Evolutionary conservation across 2,888 invertebrate species (phyloP), one percentile per base, ranked within the genome.

Genomic region (Drosophila niveifrons): DNA sequence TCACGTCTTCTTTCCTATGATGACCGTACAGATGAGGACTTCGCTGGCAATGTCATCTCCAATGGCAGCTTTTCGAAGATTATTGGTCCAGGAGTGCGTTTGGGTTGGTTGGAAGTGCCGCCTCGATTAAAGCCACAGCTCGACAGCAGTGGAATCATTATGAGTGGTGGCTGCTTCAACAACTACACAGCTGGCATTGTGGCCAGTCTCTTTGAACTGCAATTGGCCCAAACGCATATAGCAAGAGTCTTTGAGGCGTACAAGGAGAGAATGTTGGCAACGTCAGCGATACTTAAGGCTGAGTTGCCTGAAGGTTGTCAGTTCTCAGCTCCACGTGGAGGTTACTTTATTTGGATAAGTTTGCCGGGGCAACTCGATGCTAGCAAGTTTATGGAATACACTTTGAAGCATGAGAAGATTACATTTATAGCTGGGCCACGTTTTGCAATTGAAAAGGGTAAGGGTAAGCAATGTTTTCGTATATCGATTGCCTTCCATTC

Each of bases 41-140:
- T 91, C 65, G 89, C 89, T 17, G 94, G 94, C 0, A 93, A 94
- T 88, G 93, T 95, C 3, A 92, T 95, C 39, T 95, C 95, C 0
- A 95, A 95, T 86, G 94, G 94, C 18, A 93, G 94, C 1, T 95
- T 95, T 89, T 94, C 95, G 0, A 95, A 95, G 91, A 93, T 95
- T 52, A 88, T 95, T 62, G 94, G 94, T 0, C 95, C 95, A 1
- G 95, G 94, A 0, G 81, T 95, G 13, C 92, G 95, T n/a, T 85
- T 95, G 11, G 95, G 95, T 2, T 95, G 95, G 95, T 90, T 95
- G 23, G 95, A 95, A 85, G 93, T 93, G 17, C 93, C 94, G 2
- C 83, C 93, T 2, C 90, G 92, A 28, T 71, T 93, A 11, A 92
- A 92, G 39, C 87, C 90, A 0, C 81, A 91, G 31, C 74, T 94